phyloP scores from a whole-genome alignment of 2,888 invertebrate genomes.

The Callinectes sapidus region DNA sequence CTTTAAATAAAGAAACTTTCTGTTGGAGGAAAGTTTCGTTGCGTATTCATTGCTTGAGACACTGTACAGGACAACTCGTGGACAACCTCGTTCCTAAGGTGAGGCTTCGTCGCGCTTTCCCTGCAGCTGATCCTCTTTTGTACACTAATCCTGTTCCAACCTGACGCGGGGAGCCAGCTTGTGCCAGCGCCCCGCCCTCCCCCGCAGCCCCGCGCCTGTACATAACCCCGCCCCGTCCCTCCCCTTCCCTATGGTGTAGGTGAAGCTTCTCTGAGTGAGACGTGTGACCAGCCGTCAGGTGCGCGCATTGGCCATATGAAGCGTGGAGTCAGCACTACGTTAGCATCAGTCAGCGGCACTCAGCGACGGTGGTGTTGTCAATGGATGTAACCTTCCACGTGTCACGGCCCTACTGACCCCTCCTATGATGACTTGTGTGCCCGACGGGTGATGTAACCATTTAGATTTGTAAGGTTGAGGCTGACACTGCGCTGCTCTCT shows the following conservation, averaged over 20 bases:
- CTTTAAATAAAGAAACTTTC: neutral
- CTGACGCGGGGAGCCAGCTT: neutral
- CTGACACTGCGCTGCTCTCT: neutral
- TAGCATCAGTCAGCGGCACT: neutral
- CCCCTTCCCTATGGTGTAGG: neutral
- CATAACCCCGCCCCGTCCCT: neutral
- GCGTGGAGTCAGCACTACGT: neutral
- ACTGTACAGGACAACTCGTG: neutral
- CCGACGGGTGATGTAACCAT: constrained; percentile 29
- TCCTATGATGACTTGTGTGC: neutral
- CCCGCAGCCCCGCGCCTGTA: neutral
- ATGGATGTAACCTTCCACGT: neutral
- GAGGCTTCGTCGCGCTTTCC: constrained; percentile 26
- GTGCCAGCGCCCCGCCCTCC: neutral
- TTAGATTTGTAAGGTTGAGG: constrained; percentile 1
- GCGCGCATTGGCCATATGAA: neutral
- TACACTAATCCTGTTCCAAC: neutral
- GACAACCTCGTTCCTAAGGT: neutral
- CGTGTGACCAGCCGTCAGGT: neutral
- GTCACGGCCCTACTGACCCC: constrained; percentile 15
- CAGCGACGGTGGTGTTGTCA: neutral
- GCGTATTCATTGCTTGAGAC: neutral
- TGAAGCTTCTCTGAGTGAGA: constrained; percentile 8
- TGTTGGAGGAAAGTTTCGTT: neutral
- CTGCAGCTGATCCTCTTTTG: neutral